Conservation (phyloP, 2,888 invertebrate species). For the Pycnomerus fuliginosus region DNA sequence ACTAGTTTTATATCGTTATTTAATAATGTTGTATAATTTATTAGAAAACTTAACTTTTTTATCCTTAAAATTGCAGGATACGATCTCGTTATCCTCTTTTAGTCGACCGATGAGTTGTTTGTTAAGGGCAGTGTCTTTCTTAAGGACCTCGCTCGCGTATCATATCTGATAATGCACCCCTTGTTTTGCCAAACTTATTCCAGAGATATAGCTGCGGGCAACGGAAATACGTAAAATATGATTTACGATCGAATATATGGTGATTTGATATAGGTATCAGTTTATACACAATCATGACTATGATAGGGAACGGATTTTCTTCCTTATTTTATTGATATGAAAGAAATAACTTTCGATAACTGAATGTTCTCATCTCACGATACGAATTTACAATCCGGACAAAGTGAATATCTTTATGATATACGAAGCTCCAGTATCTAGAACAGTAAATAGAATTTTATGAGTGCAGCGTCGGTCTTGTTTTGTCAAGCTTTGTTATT, state of each 20-base stretch:
- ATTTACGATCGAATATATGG: slow-evolving; percentile 42
- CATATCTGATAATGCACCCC: slow-evolving; percentile 36
- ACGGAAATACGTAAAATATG: slow-evolving; percentile 46
- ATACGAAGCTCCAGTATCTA: slow-evolving; percentile 34
- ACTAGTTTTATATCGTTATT: slow-evolving; percentile 16
- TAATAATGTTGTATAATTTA: slow-evolving; percentile 21
- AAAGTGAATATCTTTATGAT: slow-evolving; percentile 36
- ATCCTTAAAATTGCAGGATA: too few relatives aligned
- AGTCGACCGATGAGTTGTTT: slow-evolving; percentile 7
- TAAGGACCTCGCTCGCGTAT: slow-evolving; percentile 23
- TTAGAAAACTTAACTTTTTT: slow-evolving; percentile 20
- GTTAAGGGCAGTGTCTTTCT: slow-evolving; percentile 13
- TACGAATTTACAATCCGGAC: slow-evolving; percentile 29
- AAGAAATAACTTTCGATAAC: slow-evolving; percentile 31
- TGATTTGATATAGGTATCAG: slow-evolving; percentile 43
- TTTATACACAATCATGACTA: slow-evolving; percentile 36
- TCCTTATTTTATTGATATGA: slow-evolving; percentile 29
- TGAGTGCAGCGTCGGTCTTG: slow-evolving; percentile 25
- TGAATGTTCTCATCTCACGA: slow-evolving; percentile 26
- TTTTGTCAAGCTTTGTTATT: slow-evolving; percentile 38
- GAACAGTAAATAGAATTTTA: slow-evolving; percentile 38
- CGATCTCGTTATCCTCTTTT: too few relatives aligned
- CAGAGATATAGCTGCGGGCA: slow-evolving; percentile 33
- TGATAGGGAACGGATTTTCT: slow-evolving; percentile 25
- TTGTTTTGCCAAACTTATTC: slow-evolving; percentile 42